Conservation (phyloP, 2,888 invertebrate genomes). For the Auanema freiburgensis region DNA sequence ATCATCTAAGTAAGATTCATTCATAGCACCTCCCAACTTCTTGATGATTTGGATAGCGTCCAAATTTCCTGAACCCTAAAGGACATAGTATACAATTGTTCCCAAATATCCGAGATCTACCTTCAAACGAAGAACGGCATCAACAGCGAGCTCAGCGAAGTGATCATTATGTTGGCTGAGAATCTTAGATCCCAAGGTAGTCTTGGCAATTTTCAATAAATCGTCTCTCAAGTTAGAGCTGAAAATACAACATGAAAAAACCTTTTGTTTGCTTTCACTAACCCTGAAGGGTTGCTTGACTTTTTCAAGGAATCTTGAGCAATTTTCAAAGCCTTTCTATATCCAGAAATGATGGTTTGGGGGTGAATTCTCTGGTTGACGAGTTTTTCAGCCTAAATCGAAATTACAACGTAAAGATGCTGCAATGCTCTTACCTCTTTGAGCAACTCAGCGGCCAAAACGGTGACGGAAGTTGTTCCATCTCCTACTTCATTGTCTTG, state of each 20-base stretch:
- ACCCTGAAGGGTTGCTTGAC: slow-evolving; percentile 80
- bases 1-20: slow-evolving; percentile 90
- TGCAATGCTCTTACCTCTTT: slow-evolving; percentile 68
- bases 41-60: slow-evolving; percentile 97
- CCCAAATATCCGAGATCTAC: slow-evolving; percentile 1
- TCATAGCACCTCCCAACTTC: slow-evolving; percentile 87
- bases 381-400: slow-evolving; percentile 79
- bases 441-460: slow-evolving; percentile 87
- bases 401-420: background rate
- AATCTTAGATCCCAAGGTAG: slow-evolving; percentile 96
- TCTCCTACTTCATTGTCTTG: slow-evolving; percentile 99
- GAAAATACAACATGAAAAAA: background rate
- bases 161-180: slow-evolving; percentile 94
- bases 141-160: slow-evolving; percentile 90
- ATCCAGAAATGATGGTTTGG: slow-evolving; percentile 93
- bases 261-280: slow-evolving; percentile 17
- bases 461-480: slow-evolving; percentile 99
- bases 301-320: slow-evolving; percentile 81
- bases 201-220: slow-evolving; percentile 91
- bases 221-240: slow-evolving; percentile 76
- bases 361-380: slow-evolving; percentile 93
- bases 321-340: slow-evolving; percentile 83
- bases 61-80: slow-evolving; percentile 82
- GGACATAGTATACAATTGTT: background rate
- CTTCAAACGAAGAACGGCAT: slow-evolving; percentile 89